phyloP scores from a whole-genome alignment of 2,113 vertebrate species.

The Sitta europaea region DNA sequence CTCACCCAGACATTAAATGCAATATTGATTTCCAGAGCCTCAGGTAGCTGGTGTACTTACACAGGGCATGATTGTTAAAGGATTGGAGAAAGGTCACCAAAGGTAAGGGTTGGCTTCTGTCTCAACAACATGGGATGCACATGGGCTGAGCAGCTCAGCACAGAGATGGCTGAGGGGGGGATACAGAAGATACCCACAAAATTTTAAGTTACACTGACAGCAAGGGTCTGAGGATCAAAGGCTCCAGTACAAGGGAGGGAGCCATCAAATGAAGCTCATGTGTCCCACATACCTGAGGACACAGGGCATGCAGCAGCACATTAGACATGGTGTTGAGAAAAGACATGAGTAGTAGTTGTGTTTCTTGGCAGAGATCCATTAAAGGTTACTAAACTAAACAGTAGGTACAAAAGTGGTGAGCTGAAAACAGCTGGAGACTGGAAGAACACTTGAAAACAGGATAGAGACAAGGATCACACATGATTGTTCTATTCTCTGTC shows the following conservation, averaged over 20 bases:
- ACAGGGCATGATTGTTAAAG: not conserved
- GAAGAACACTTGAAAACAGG: not conserved
- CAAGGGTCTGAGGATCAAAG: rapidly evolving
- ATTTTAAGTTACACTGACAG: not conserved
- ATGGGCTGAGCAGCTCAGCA: not conserved
- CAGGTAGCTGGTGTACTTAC: not conserved
- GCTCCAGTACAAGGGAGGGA: not conserved
- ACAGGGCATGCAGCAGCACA: not conserved
- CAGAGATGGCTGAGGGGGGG: not conserved
- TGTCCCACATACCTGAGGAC: not conserved
- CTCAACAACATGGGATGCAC: not conserved
- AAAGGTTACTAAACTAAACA: not conserved
- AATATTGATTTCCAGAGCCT: not conserved
- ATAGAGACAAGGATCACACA: not conserved
- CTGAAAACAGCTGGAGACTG: not conserved
- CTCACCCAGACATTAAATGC: not conserved
- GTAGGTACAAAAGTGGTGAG: not conserved
- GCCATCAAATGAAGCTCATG: not conserved
- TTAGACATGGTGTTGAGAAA: not conserved
- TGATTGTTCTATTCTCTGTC: not conserved
- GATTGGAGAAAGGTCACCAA: not conserved
- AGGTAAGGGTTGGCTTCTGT: not conserved
- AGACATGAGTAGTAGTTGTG: not conserved
- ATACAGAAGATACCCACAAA: not conserved
- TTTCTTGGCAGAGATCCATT: not conserved